Evolutionary conservation across 2,797 vertebrate species (phyloP), one percentile per base, ranked within the genome.

Genomic region (Sparidentex hasta): DNA sequence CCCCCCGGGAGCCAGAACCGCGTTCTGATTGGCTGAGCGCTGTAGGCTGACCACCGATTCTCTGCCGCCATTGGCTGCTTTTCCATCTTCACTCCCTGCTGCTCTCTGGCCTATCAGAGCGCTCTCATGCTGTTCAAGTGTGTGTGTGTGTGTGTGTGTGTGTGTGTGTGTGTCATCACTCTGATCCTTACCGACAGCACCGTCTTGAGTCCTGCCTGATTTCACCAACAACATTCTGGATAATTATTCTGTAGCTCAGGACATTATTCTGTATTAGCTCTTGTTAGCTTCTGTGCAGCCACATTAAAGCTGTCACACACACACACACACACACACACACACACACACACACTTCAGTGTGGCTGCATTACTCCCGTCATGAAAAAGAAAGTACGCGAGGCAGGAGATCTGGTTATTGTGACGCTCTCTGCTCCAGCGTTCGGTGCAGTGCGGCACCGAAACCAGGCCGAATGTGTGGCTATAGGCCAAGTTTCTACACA

Each of bases 11-110:
- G 69, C 70, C 64, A 0, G 14, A 56, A 46, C 65, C 2, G 0
- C 46, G 1, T 29, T 44, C 21, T 55, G 3, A 90, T 85, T 91
- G 91, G 91, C 82, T 25, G 14, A 5, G 44, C 0, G 13, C 74
- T 23, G 84, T 81, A 91, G 89, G 87, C 91, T 85, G 87, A 89
- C 87, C 84, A 59, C 65, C 12, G 29, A 72, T 76, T 23, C 68
- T 23, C 11, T 0, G 0, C 14, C 23, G 72, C 16, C 13, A 91
- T 89, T 93, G 84, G 89, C 67, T 81, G 87, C 69, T 47, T 29
- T n/a, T 57, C 58, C 18, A 5, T 71, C 78, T 72, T 79, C 81
- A 71, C 79, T 84, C 86, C 87, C 80, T 57, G 84, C 84, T 83
- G 90, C 76, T 82, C 57, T 59, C 46, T 27, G 43, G 78, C 82